phyloP scores from a whole-genome alignment of 2,113 vertebrate species.

The Nipponia nippon region DNA sequence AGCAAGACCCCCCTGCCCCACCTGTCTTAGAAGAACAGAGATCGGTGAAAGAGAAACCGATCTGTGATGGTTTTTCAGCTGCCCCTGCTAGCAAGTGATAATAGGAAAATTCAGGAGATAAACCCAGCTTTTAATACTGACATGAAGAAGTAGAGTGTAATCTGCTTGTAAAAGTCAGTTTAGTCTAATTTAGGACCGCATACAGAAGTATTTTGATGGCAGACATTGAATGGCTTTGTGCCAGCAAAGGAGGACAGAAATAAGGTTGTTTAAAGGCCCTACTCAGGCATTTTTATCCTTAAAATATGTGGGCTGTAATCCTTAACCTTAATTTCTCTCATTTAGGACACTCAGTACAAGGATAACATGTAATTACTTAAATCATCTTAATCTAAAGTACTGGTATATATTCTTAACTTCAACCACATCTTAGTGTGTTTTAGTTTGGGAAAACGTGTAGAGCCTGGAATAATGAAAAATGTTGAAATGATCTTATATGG shows the following conservation, averaged over 20 bases:
- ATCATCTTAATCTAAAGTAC: neutral
- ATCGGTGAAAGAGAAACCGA: neutral
- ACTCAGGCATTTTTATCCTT: neutral
- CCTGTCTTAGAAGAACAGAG: fast-evolving
- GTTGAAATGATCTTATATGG: neutral
- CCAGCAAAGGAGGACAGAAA: neutral
- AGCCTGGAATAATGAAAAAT: neutral
- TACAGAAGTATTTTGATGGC: neutral
- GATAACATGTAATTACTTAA: neutral
- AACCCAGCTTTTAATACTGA: neutral
- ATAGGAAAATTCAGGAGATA: neutral
- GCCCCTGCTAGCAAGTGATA: neutral
- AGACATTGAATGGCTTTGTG: neutral
- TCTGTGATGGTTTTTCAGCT: neutral
- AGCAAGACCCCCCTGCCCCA: neutral
- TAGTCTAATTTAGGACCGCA: neutral
- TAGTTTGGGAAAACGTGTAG: neutral
- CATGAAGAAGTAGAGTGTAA: neutral
- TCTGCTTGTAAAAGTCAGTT: neutral
- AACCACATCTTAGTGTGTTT: neutral
- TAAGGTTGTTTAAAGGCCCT: neutral
- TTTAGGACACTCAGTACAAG: neutral
- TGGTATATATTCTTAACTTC: neutral
- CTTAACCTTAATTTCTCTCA: neutral
- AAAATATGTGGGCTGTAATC: neutral